Base-by-base conservation (phyloP, 1,140 invertebrate species). In the Camponotus vicinus region DNA sequence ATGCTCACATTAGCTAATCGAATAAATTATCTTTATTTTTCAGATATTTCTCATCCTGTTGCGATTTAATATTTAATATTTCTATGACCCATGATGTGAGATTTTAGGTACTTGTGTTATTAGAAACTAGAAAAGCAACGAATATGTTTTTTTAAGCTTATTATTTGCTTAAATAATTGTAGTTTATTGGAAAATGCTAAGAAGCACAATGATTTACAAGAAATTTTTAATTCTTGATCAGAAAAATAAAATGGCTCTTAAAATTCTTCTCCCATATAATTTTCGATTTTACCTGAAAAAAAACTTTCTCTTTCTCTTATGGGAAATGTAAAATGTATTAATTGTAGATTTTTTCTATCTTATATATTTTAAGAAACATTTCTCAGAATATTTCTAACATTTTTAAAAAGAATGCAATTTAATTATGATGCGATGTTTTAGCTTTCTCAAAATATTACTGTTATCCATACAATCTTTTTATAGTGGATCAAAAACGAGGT, bases 11-110 rank as follows among this genome's bases (percentile, higher is more conserved):
- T 45, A 79, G 9, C 11, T 69, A 55, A 79, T 79, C 42, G 34
- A 66, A n/a, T 52, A 55, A 67, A 37, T 67, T 34, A 13, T 34
- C 27, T 18, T 79, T 37, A 69, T 55, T 40, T 9, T 8, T 3
- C 45, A 40, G 64, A 69, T 69, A 70, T 80, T 80, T 80, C 64
- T 55, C 45, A 80, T 13, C 45, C 21, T 52, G 64, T 70, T 70
- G 13, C 45, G 9, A 69, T 69, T 27, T 27, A 27, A 27, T 27
- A 27, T 27, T 27, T 5, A 79, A 37, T 70, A 55, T 3, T 70
- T 80, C 27, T 34, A 15, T 32, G 61, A 64, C 49, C 34, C 32
- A 3, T 7, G 21, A 63, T 18, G 8, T 45, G 18, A 45, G 40
- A 77, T 78, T 34, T 77, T 78, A 61, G 42, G 0, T 66, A 49